phyloP scores from a whole-genome alignment of 2,113 vertebrate genomes.

The Aplodontia rufa region DNA sequence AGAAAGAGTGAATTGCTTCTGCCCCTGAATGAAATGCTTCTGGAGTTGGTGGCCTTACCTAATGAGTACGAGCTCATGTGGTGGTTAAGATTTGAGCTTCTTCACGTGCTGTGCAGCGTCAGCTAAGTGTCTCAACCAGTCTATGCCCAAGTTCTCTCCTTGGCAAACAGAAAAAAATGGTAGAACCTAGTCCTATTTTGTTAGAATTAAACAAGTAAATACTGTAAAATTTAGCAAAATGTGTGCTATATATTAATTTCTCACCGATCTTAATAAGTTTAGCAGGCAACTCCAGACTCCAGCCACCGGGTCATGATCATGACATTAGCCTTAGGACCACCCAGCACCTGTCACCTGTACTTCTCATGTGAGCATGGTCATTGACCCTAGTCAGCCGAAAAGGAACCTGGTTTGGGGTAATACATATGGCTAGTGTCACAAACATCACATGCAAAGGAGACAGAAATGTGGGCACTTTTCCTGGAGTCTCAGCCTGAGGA shows the following conservation, averaged over 20 bases:
- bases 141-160: neutral
- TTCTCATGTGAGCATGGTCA: neutral
- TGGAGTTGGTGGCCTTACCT: neutral
- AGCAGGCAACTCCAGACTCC: too few relatives aligned
- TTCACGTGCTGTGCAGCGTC: accelerated
- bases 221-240: neutral
- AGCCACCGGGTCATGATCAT: accelerated
- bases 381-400: neutral
- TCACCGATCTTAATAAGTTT: neutral
- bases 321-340: accelerated
- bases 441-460: neutral
- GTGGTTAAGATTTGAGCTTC: neutral
- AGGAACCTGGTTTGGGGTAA: neutral
- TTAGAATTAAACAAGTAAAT: neutral
- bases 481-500: neutral
- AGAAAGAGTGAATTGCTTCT: neutral
- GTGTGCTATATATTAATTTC: accelerated
- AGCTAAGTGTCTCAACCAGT: neutral
- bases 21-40: neutral
- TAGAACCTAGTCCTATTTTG: neutral
- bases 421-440: neutral
- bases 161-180: neutral
- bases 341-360: accelerated
- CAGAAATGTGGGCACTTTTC: neutral
- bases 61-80: neutral